These are phyloP conservation scores for Choloepus hoffmanni DNA, from an alignment of 2,113 vertebrate species.

Conservation along the genomic window DNA sequence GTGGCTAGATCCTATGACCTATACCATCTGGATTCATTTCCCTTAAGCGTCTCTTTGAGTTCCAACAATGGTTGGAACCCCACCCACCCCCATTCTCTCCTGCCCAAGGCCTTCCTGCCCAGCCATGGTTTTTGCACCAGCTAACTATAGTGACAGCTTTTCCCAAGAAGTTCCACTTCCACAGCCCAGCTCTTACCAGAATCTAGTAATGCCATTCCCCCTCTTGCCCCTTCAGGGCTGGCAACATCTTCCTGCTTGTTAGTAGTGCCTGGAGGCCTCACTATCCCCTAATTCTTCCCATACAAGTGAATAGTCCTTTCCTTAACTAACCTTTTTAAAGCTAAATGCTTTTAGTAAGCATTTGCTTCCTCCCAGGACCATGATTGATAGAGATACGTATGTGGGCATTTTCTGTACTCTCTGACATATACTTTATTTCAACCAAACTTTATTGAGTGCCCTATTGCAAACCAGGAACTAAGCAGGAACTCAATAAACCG, in stretches of 20 bases:
- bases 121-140: not conserved
- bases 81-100: not conserved
- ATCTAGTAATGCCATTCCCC: not conserved
- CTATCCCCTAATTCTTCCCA: not conserved
- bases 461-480: not conserved
- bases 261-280: not conserved
- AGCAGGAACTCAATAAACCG: not conserved
- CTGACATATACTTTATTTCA: conserved; percentile 4
- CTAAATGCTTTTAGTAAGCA: not conserved
- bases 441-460: not conserved
- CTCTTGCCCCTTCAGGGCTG: not conserved
- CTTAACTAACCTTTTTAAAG: not conserved
- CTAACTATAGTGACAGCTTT: not conserved
- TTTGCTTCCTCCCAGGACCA: not conserved
- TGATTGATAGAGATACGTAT: not conserved
- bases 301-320: not conserved
- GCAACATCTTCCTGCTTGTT: not conserved
- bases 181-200: not conserved
- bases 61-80: not conserved
- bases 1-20: not conserved
- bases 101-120: not conserved
- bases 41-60: not conserved
- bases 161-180: not conserved
- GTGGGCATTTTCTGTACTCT: not conserved
- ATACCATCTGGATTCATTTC: not conserved